These are phyloP conservation scores for Diorhabda sublineata DNA, from an alignment of 1,140 invertebrate genomes.

Conservation along the genomic window DNA sequence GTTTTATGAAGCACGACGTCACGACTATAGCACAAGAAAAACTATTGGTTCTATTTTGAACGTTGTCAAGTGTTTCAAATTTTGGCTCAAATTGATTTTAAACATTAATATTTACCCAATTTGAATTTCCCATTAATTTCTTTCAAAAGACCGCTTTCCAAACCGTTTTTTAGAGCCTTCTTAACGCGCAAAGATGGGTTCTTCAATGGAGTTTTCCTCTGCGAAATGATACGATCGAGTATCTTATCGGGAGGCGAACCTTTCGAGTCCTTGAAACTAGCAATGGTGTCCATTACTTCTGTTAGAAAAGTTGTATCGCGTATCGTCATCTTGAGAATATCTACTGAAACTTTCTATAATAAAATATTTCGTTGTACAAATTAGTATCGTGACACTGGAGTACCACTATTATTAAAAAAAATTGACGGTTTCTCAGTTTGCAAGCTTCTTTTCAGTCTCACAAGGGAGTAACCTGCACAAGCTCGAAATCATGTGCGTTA, in stretches of 20 bases:
- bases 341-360: not conserved
- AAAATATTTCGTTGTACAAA: not conserved
- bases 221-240: not conserved
- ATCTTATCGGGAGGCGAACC: not conserved
- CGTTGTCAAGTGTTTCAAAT: no score
- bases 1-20: no score
- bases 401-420: not conserved
- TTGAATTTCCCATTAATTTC: slow-evolving; percentile 6
- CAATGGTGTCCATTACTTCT: slow-evolving; percentile 8
- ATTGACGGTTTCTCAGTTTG: not conserved
- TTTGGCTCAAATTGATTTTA: no score
- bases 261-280: not conserved
- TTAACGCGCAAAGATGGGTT: not conserved
- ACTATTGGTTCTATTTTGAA: no score
- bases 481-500: not conserved
- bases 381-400: not conserved
- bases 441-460: not conserved
- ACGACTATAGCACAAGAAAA: no score
- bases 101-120: not conserved
- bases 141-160: slow-evolving; percentile 2
- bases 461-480: not conserved
- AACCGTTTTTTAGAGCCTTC: not conserved
- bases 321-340: not conserved
- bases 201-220: not conserved
- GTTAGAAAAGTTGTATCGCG: slow-evolving; percentile 4